These are phyloP conservation scores for Oxystoma pomonae DNA, from an alignment of 2,888 invertebrate genomes.

Conservation along the genomic window DNA sequence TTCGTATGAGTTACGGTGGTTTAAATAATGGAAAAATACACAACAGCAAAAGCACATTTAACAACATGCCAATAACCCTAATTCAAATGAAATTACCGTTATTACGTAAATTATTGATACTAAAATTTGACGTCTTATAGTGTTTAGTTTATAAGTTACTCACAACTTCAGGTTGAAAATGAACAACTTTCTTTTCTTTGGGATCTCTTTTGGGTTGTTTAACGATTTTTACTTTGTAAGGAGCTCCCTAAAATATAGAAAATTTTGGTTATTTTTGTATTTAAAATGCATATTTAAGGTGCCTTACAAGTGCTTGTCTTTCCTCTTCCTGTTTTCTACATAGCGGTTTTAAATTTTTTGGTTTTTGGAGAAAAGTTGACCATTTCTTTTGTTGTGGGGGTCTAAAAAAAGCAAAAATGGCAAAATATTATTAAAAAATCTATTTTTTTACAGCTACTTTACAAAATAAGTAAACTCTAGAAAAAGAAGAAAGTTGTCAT, in stretches of 20 bases:
- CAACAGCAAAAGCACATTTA: too few relatives aligned
- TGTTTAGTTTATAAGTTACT: slow-evolving; percentile 9
- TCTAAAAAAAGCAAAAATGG: too few relatives aligned
- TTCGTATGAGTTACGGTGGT: too few relatives aligned
- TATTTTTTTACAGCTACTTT: too few relatives aligned
- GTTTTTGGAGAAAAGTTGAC: slow-evolving; percentile 74
- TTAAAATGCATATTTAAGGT: not conserved
- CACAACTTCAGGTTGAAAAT: slow-evolving; percentile 31
- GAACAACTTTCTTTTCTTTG: slow-evolving; percentile 27
- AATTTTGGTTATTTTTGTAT: not conserved
- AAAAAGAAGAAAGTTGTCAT: too few relatives aligned
- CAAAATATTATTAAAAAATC: too few relatives aligned
- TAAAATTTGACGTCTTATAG: too few relatives aligned
- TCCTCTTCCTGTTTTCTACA: slow-evolving; percentile 38
- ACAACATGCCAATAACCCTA: too few relatives aligned
- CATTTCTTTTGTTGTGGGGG: slow-evolving; percentile 54
- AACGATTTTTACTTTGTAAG: slow-evolving; percentile 43
- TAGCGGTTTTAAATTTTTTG: slow-evolving; percentile 61
- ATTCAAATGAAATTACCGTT: too few relatives aligned
- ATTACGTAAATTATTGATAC: too few relatives aligned
- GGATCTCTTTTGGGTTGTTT: slow-evolving; percentile 38
- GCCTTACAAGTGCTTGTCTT: slow-evolving; percentile 33
- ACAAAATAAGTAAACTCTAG: too few relatives aligned
- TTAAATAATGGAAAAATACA: not conserved
- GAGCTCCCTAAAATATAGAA: slow-evolving; percentile 34